Conservation (phyloP, 1,140 invertebrate species). For the Pogonomyrmex californicus region DNA sequence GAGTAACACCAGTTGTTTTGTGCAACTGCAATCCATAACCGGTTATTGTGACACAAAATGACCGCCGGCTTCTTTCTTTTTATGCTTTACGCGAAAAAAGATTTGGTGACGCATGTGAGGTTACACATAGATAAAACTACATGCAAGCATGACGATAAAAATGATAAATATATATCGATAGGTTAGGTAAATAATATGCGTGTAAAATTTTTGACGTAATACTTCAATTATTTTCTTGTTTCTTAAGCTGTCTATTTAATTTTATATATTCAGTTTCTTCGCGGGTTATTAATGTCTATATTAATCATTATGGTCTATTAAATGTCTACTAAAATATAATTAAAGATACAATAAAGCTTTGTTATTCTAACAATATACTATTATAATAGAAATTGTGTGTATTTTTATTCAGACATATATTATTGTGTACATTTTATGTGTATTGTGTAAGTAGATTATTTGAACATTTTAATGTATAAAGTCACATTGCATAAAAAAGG, state of each 20-base stretch:
- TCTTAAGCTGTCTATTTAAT: background rate
- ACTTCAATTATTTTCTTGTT: background rate
- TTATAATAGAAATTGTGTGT: background rate
- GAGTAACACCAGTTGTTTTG: conserved; percentile 14
- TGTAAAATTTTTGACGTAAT: background rate
- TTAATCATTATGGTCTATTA: background rate
- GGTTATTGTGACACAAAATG: conserved; percentile 1
- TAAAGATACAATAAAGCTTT: background rate
- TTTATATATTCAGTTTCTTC: background rate
- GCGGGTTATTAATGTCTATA: background rate
- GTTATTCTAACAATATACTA: background rate
- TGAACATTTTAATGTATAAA: no score
- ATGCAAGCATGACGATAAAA: background rate
- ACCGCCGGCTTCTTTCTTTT: conserved; percentile 10
- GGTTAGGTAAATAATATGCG: background rate
- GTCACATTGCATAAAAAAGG: no score
- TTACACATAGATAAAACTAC: background rate
- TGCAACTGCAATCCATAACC: background rate
- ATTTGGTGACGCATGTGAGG: background rate
- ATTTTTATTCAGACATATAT: no score
- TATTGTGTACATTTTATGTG: no score
- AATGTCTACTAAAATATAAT: background rate
- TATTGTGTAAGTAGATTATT: no score
- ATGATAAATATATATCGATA: background rate
- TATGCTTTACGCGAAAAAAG: background rate